Evolutionary conservation across 2,797 vertebrate genomes (phyloP).

Genomic region (Aldrovandia affinis): DNA sequence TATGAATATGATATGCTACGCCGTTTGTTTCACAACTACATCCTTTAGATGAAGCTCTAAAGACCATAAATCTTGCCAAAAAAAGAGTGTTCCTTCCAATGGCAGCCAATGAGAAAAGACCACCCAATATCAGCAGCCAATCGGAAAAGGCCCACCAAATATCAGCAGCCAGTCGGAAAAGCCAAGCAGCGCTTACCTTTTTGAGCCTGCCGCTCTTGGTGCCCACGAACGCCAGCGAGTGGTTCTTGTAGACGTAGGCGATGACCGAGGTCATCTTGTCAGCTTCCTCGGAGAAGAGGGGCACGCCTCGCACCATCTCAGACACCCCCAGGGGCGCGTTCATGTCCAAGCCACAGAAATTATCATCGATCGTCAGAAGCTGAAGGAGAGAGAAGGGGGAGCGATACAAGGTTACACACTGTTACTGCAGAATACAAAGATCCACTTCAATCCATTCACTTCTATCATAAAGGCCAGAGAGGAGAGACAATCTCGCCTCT

Average conservation of each 20-base stretch:
- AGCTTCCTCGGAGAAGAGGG: constrained; percentile 87
- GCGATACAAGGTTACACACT: not conserved
- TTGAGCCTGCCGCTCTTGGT: constrained; percentile 92
- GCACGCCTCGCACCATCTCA: constrained; percentile 91
- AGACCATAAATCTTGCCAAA: no score
- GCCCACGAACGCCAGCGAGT: constrained; percentile 95
- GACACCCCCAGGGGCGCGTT: constrained; percentile 96
- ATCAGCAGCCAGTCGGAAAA: not conserved
- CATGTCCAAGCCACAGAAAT: constrained; percentile 99
- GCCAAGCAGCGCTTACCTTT: constrained; percentile 82
- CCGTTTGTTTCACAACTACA: no score
- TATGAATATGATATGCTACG: no score
- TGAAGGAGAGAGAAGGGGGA: constrained; percentile 51
- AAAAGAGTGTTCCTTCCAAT: not conserved
- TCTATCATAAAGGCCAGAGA: not conserved
- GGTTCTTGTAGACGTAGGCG: constrained; percentile 97
- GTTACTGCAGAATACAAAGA: not conserved
- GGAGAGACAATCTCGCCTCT: no score
- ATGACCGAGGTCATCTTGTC: constrained; percentile 97
- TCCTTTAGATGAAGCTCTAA: no score
- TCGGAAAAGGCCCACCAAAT: not conserved
- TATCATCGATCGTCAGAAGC: constrained; percentile 97
- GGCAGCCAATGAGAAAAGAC: not conserved
- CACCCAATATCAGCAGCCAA: not conserved
- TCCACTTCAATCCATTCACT: not conserved